These are phyloP conservation scores for Pandemis corylana DNA, from an alignment of 2,888 invertebrate species.

Conservation along the genomic window DNA sequence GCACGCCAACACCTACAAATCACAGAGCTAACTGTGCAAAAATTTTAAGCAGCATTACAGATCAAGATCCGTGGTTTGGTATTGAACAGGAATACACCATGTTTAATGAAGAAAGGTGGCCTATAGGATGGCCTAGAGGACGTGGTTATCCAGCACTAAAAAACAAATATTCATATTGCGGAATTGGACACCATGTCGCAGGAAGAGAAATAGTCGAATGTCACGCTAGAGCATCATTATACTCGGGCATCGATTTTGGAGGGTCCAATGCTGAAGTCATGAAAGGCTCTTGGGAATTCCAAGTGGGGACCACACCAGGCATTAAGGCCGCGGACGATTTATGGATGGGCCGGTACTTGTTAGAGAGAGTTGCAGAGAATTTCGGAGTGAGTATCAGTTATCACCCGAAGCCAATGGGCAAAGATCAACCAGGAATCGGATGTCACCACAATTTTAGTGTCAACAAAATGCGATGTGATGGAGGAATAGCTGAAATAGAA, in stretches of 20 bases:
- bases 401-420: conserved; percentile 90
- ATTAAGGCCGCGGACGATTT: conserved; percentile 93
- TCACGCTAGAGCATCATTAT: conserved; percentile 92
- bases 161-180: conserved; percentile 94
- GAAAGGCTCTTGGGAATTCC: conserved; percentile 97
- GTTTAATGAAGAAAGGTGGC: conserved; percentile 92
- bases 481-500: conserved; percentile 91
- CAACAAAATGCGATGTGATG: conserved; percentile 91
- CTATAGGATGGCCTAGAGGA: conserved; percentile 96
- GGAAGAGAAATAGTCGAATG: conserved; percentile 98
- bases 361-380: conserved; percentile 93
- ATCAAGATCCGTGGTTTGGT: conserved; percentile 93
- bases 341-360: conserved; percentile 93
- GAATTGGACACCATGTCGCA: conserved; percentile 96
- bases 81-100: conserved; percentile 97
- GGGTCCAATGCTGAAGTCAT: conserved; percentile 99
- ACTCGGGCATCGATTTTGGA: conserved; percentile 95
- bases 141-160: conserved; percentile 93
- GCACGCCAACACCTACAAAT: conserved; percentile 90
- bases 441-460: conserved; percentile 97
- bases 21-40: conserved; percentile 88
- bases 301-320: conserved; percentile 96
- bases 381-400: conserved; percentile 89
- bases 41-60: conserved; percentile 78
- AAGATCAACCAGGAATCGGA: conserved; percentile 94